These are phyloP conservation scores for Lepidostoma basale DNA, from an alignment of 1,140 invertebrate genomes.

Conservation along the genomic window DNA sequence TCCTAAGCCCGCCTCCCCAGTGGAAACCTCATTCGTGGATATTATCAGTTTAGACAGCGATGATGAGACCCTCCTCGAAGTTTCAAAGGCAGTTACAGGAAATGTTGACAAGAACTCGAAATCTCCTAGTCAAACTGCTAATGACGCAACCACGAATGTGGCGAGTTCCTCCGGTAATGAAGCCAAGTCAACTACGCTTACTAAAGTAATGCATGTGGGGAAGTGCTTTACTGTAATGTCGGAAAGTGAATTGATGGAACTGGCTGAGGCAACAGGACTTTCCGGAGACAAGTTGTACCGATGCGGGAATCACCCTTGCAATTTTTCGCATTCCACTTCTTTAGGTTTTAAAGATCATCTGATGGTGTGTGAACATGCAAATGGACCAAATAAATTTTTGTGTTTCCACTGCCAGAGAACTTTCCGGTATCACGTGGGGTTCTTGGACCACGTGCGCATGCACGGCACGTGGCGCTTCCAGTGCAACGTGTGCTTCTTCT, in stretches of 20 bases:
- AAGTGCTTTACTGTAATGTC: neutral
- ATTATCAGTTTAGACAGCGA: constrained; percentile 26
- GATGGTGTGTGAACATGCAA: constrained; percentile 51
- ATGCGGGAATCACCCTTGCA: constrained; percentile 59
- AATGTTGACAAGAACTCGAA: no score
- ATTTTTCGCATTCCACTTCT: constrained; percentile 47
- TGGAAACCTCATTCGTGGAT: no score
- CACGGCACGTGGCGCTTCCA: constrained; percentile 54
- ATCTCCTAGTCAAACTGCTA: neutral
- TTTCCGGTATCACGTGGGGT: constrained; percentile 50
- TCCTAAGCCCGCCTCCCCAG: no score
- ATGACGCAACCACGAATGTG: neutral
- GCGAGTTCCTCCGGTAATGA: constrained; percentile 9
- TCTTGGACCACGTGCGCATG: constrained; percentile 51
- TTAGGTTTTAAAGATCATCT: constrained; percentile 58
- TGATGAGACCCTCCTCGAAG: constrained; percentile 16
- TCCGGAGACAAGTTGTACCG: constrained; percentile 57
- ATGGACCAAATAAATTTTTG: constrained; percentile 41
- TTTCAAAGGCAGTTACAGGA: constrained; percentile 11
- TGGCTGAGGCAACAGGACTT: neutral
- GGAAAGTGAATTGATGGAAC: neutral
- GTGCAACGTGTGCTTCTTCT: constrained; percentile 47
- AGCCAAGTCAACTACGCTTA: neutral
- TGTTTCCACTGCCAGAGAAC: constrained; percentile 64
- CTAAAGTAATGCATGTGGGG: neutral